These are phyloP conservation scores for Apotomis turbidana DNA, from an alignment of 2,888 invertebrate genomes.

Conservation along the genomic window DNA sequence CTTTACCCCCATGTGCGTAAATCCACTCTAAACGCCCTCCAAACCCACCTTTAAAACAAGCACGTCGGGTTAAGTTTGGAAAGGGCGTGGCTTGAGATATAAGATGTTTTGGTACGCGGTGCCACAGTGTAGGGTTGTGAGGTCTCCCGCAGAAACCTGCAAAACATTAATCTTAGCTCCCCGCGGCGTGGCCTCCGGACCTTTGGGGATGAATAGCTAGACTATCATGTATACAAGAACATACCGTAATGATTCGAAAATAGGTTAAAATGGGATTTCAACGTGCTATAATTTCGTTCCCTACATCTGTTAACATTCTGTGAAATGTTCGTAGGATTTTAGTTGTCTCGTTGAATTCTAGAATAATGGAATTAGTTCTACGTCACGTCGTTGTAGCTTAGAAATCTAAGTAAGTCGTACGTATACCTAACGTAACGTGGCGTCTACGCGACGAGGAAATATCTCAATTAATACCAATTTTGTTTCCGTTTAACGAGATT, in stretches of 20 bases:
- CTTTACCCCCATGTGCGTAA: background rate
- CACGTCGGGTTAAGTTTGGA: background rate
- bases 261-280: no score
- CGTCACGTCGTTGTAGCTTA: no score
- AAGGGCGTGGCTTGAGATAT: background rate
- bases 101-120: background rate
- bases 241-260: background rate
- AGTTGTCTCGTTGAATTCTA: no score
- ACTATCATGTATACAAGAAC: background rate
- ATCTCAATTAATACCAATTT: no score
- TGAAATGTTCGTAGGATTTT: no score
- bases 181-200: slow-evolving; percentile 3
- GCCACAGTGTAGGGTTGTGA: background rate
- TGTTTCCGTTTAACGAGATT: no score
- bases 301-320: no score
- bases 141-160: background rate
- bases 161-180: slow-evolving; percentile 14
- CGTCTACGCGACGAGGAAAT: no score
- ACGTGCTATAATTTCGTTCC: no score
- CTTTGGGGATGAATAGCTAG: background rate
- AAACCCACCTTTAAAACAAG: background rate
- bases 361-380: no score
- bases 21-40: background rate
- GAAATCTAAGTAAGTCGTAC: no score
- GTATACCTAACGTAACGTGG: no score